These are phyloP conservation scores for Agrilus planipennis DNA, from an alignment of 1,140 invertebrate species.

Conservation along the genomic window DNA sequence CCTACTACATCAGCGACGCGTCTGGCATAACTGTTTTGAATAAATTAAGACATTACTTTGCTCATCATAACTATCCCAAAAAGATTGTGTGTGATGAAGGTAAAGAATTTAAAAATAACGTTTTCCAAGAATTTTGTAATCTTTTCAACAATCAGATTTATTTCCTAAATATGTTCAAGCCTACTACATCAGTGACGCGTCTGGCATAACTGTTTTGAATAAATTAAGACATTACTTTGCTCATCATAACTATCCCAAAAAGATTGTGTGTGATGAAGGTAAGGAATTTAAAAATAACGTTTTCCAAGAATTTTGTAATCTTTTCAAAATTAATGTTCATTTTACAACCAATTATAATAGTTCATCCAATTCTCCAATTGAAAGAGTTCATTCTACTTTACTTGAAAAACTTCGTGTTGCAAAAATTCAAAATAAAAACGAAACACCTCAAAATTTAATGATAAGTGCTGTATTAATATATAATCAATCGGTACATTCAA, in stretches of 20 bases:
- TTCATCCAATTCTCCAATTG: slow-evolving; percentile 4
- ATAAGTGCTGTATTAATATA: background rate
- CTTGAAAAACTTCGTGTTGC: slow-evolving; percentile 3
- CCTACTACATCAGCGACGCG: slow-evolving; percentile 4
- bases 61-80: slow-evolving; percentile 3
- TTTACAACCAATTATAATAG: slow-evolving; percentile 7
- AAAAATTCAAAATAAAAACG: background rate
- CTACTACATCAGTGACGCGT: slow-evolving; percentile 5
- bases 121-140: slow-evolving; percentile 12
- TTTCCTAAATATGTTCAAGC: slow-evolving; percentile 8
- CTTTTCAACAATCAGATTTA: slow-evolving; percentile 18
- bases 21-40: slow-evolving; percentile 9
- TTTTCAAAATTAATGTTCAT: slow-evolving; percentile 14
- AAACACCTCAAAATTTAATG: background rate
- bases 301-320: slow-evolving; percentile 14
- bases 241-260: slow-evolving; percentile 8
- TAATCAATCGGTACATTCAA: background rate
- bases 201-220: slow-evolving; percentile 9
- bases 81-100: slow-evolving; percentile 12
- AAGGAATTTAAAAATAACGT: slow-evolving; percentile 10
- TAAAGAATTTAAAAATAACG: slow-evolving; percentile 6
- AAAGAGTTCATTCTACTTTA: slow-evolving; percentile 7
- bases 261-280: slow-evolving; percentile 13
- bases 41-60: slow-evolving; percentile 9
- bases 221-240: slow-evolving; percentile 10